A percentile compares a stretch with the other conserved stretches of the same genome.
phyloP scores from a whole-genome alignment of 2,797 vertebrate genomes.

The Octomys mimax region DNA sequence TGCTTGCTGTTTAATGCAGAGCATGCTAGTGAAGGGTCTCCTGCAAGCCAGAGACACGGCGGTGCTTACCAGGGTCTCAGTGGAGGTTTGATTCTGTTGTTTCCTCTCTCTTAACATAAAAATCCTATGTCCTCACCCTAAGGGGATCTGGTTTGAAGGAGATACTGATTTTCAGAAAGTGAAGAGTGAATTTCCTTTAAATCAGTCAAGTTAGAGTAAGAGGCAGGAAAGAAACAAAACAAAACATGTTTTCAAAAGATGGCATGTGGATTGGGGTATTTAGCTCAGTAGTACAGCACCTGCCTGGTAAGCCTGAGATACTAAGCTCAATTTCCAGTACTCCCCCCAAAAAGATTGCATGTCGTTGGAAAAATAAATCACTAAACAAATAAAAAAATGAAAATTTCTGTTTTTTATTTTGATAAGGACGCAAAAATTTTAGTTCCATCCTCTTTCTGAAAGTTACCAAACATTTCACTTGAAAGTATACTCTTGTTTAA shows the following conservation, averaged over 20 bases:
- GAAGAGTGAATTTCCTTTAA: neutral
- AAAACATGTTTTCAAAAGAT: neutral
- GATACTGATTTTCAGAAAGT: neutral
- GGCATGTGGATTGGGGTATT: too few relatives aligned
- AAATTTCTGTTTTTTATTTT: neutral
- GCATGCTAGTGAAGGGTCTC: neutral
- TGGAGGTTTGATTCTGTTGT: neutral
- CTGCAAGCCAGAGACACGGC: neutral
- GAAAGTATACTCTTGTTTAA: constrained; percentile 18
- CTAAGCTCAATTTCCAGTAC: too few relatives aligned
- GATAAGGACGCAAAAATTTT: neutral
- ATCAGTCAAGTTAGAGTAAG: neutral
- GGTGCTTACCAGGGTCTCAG: neutral
- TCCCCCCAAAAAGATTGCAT: neutral
- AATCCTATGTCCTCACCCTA: neutral
- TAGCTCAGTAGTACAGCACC: too few relatives aligned
- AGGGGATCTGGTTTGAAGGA: neutral
- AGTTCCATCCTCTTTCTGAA: neutral
- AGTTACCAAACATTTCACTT: neutral
- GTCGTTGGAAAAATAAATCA: neutral
- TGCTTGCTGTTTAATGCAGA: neutral
- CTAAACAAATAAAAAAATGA: neutral
- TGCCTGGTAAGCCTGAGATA: too few relatives aligned
- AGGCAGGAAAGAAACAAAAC: neutral
- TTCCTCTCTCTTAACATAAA: neutral